These are phyloP conservation scores for Palaemon carinicauda DNA, from an alignment of 1,140 invertebrate species.

Conservation along the genomic window DNA sequence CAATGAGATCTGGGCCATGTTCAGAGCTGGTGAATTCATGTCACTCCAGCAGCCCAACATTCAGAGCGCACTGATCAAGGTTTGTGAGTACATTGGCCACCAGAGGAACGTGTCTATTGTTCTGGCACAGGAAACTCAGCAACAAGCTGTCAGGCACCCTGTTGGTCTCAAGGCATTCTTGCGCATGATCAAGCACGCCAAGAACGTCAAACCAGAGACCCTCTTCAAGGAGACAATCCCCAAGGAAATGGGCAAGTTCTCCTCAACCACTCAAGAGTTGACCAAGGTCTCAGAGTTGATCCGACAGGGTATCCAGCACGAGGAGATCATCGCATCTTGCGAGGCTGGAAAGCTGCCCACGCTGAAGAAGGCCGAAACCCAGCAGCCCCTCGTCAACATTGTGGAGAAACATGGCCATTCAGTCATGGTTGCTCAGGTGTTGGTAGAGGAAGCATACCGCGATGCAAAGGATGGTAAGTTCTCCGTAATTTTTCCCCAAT, in stretches of 20 bases:
- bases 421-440: conserved; percentile 60
- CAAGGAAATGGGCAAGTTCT: conserved; percentile 80
- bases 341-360: conserved; percentile 58
- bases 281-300: conserved; percentile 81
- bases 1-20: conserved; percentile 60
- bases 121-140: conserved; percentile 75
- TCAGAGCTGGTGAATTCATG: conserved; percentile 58
- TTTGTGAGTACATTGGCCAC: conserved; percentile 58
- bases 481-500: no score
- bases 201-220: conserved; percentile 59
- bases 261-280: conserved; percentile 79
- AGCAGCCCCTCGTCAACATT: conserved; percentile 60
- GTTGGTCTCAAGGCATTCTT: conserved; percentile 61
- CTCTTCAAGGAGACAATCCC: conserved; percentile 65
- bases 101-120: conserved; percentile 63
- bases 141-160: conserved; percentile 54
- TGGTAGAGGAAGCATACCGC: conserved; percentile 59
- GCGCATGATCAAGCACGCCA: conserved; percentile 59
- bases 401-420: conserved; percentile 60
- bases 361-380: conserved; percentile 60
- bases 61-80: conserved; percentile 57
- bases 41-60: conserved; percentile 56
- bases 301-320: conserved; percentile 76
- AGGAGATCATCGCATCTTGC: conserved; percentile 76
- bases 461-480: conserved; percentile 58